phyloP scores from a whole-genome alignment of 2,113 vertebrate species.

The Lagopus leucura region DNA sequence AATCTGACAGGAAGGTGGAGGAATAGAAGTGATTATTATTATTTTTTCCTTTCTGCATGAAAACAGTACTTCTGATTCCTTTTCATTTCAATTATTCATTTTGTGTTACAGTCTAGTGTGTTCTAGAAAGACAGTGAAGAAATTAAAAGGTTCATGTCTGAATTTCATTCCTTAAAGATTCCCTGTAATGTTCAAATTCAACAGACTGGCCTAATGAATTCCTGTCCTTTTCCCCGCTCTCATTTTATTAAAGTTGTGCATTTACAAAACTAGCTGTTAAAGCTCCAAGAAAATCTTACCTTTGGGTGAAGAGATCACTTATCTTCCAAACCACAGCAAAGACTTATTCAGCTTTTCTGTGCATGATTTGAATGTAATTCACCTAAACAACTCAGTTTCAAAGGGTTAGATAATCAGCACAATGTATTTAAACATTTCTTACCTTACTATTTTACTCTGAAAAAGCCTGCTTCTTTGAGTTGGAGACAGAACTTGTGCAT shows the following conservation, averaged over 20 bases:
- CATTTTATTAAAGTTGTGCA: background rate
- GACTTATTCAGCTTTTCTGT: background rate
- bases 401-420: background rate
- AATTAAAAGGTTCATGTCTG: background rate
- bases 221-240: background rate
- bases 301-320: background rate
- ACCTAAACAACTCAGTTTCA: background rate
- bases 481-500: background rate
- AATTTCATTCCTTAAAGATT: background rate
- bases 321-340: background rate
- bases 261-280: background rate
- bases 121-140: background rate
- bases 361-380: background rate
- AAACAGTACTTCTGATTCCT: background rate
- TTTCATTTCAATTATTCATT: background rate
- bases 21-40: slow-evolving; percentile 5
- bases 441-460: background rate
- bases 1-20: background rate
- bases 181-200: background rate
- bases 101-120: background rate
- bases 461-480: background rate
- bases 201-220: background rate
- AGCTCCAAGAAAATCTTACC: background rate
- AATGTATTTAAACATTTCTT: background rate
- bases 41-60: background rate